Evolutionary conservation across 2,113 vertebrate genomes (phyloP).

Genomic region (Microcebus murinus): DNA sequence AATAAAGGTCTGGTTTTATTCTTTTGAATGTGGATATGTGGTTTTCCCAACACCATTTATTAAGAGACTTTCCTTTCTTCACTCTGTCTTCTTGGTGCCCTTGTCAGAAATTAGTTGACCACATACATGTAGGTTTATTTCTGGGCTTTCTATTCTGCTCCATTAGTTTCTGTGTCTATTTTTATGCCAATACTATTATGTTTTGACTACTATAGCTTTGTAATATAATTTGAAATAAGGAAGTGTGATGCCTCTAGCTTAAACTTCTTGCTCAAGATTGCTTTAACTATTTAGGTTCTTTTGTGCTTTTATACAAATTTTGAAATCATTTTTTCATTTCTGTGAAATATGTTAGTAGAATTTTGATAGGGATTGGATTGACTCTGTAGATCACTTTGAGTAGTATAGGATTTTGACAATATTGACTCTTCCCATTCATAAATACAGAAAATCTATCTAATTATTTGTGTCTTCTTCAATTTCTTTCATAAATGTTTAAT

Average conservation of each 20-base stretch:
- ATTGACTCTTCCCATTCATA: not conserved
- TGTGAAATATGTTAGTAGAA: not conserved
- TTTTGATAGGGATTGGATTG: not conserved
- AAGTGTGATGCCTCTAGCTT: not conserved
- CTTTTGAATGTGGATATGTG: not conserved
- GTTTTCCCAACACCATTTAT: not conserved
- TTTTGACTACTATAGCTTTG: not conserved
- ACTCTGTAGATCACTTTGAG: not conserved
- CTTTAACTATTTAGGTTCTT: not conserved
- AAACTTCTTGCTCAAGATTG: not conserved
- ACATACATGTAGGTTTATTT: not conserved
- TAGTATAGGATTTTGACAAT: not conserved
- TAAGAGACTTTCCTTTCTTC: not conserved
- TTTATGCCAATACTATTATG: not conserved
- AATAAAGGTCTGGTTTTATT: not conserved
- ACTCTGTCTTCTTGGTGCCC: not conserved
- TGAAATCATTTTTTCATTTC: not conserved
- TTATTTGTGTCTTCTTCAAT: not conserved
- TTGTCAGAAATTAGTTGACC: not conserved
- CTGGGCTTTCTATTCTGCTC: not conserved
- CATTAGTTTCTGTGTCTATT: not conserved
- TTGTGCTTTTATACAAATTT: not conserved
- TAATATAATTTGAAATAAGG: not conserved
- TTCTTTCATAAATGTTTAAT: not conserved
- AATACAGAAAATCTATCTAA: not conserved